Evolutionary conservation across 2,113 vertebrate species (phyloP).

Genomic region (Phylloscopus trochiloides): DNA sequence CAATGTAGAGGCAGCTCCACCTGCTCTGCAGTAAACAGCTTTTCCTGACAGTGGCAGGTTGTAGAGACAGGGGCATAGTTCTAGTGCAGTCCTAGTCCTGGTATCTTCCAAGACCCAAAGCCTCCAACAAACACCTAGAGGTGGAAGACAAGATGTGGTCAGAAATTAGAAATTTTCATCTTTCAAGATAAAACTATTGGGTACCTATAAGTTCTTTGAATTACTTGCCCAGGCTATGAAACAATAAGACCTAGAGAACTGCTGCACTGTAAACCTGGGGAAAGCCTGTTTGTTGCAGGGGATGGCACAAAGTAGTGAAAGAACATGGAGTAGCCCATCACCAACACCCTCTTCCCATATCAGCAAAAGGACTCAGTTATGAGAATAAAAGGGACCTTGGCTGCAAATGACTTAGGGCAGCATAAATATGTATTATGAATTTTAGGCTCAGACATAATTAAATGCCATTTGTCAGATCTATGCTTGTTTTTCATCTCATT

Average conservation of each 20-base stretch:
- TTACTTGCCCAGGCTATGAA: neutral
- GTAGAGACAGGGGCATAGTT: neutral
- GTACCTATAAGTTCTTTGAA: neutral
- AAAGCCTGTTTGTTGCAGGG: neutral
- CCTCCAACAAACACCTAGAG: neutral
- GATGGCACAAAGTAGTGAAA: neutral
- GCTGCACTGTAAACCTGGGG: fast-evolving
- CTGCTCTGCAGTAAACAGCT: neutral
- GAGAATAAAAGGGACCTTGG: slow-evolving; percentile 51
- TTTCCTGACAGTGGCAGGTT: neutral
- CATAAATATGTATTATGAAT: slow-evolving; percentile 53
- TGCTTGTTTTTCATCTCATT: slow-evolving; percentile 53
- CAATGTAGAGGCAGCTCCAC: neutral
- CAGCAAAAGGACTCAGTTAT: slow-evolving; percentile 13
- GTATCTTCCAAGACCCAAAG: neutral
- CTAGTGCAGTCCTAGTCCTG: neutral
- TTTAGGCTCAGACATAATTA: slow-evolving; percentile 50
- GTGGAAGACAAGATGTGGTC: neutral
- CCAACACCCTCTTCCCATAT: neutral
- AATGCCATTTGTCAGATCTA: slow-evolving; percentile 53
- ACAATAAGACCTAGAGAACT: neutral
- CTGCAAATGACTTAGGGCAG: slow-evolving; percentile 55
- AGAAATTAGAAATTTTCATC: neutral
- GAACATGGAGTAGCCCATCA: neutral
- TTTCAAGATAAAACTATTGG: neutral